Conservation (phyloP, 2,113 vertebrate genomes). For the Silurus asotus region DNA sequence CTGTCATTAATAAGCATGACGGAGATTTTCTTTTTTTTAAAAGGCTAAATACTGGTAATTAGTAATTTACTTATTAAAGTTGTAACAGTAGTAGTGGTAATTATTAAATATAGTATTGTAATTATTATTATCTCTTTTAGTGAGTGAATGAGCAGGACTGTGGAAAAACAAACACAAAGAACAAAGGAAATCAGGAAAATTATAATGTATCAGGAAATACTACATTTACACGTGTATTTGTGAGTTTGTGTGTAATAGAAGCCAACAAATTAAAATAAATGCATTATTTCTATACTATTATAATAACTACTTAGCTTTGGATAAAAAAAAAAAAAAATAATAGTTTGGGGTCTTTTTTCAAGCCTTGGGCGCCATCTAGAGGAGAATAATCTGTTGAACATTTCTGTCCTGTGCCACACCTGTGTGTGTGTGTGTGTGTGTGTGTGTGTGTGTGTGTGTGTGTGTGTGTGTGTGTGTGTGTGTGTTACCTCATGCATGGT, state of each 20-base stretch:
- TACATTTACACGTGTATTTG: neutral
- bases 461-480: conserved; percentile 17
- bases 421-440: too few relatives aligned
- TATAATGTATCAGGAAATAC: neutral
- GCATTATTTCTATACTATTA: too few relatives aligned
- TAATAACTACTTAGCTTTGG: too few relatives aligned
- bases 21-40: too few relatives aligned
- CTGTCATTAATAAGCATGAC: too few relatives aligned
- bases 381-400: conserved; percentile 44
- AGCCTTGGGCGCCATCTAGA: conserved; percentile 69
- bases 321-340: neutral
- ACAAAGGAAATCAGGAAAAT: neutral
- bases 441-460: neutral
- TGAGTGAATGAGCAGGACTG: neutral
- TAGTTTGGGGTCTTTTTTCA: neutral
- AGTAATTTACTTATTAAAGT: too few relatives aligned
- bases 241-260: neutral
- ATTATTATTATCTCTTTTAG: neutral
- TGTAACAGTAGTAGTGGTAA: too few relatives aligned
- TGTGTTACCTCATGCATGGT: conserved; percentile 93
- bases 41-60: too few relatives aligned
- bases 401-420: neutral
- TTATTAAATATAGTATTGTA: too few relatives aligned
- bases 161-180: neutral
- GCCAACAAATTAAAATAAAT: neutral